These are phyloP conservation scores for Chunga burmeisteri DNA, from an alignment of 2,113 vertebrate genomes.

Conservation along the genomic window DNA sequence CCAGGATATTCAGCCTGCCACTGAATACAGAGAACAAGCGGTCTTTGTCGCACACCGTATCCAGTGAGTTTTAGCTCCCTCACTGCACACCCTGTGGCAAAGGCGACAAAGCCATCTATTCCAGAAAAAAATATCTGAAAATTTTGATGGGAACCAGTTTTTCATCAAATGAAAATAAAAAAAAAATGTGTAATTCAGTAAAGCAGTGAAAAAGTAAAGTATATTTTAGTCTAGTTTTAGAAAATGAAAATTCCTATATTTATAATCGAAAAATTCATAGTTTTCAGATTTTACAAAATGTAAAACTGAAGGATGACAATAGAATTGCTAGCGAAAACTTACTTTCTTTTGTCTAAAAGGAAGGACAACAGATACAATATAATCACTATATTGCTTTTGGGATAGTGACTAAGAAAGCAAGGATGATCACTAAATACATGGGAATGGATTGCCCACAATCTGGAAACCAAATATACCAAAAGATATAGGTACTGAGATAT, in stretches of 20 bases:
- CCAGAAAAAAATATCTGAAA: not conserved
- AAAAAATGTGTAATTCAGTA: not conserved
- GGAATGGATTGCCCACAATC: not conserved
- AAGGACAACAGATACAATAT: not conserved
- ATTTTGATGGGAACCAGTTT: not conserved
- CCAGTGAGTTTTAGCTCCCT: not conserved
- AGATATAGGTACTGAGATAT: not conserved
- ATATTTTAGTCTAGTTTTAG: not conserved
- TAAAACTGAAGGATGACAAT: not conserved
- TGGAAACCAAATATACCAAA: not conserved
- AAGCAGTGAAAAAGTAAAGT: not conserved
- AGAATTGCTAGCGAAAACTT: not conserved
- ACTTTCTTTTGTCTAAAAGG: not conserved
- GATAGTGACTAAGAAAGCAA: not conserved
- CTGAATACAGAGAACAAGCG: not conserved
- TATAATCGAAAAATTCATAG: not conserved
- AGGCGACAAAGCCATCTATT: not conserved
- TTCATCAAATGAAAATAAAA: not conserved
- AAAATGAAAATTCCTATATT: fast-evolving
- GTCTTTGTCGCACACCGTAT: not conserved
- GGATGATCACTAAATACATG: not conserved
- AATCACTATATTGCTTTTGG: not conserved
- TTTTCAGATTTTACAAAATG: not conserved
- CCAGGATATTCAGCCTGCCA: not conserved
- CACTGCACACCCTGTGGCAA: not conserved